Evolutionary conservation across 1,140 invertebrate species (phyloP).

Genomic region (Xylocopa sonorina): DNA sequence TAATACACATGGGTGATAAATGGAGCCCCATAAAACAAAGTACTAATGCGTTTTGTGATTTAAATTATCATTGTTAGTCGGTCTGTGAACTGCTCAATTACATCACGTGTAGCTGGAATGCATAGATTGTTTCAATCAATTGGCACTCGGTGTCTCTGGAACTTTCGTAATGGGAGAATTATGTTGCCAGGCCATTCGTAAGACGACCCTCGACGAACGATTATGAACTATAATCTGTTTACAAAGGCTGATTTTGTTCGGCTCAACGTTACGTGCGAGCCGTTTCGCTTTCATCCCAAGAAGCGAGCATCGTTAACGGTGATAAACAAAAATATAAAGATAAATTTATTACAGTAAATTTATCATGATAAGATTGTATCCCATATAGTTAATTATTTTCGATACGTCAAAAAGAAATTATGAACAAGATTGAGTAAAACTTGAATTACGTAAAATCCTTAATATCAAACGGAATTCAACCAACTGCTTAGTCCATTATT

Average conservation of each 20-base stretch:
- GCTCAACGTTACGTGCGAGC: conserved; percentile 19
- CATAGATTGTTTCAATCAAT: conserved; percentile 64
- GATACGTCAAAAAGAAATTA: too few relatives aligned
- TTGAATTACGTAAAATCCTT: conserved; percentile 1
- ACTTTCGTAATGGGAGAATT: conserved; percentile 58
- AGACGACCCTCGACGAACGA: conserved; percentile 36
- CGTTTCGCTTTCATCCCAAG: conserved; percentile 18
- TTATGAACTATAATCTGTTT: conserved; percentile 54
- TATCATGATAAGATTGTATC: too few relatives aligned
- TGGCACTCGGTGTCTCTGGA: conserved; percentile 56
- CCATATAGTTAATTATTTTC: too few relatives aligned
- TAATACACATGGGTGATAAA: background rate
- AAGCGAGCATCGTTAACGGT: conserved; percentile 13
- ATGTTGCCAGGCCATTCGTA: conserved; percentile 44
- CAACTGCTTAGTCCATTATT: conserved; percentile 4
- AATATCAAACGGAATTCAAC: conserved; percentile 20
- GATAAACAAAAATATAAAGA: background rate
- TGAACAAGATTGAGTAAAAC: too few relatives aligned
- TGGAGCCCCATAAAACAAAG: background rate
- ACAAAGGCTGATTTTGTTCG: conserved; percentile 52
- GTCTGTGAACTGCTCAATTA: conserved; percentile 53
- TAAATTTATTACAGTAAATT: too few relatives aligned
- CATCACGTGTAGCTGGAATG: conserved; percentile 50
- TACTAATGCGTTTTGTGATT: conserved; percentile 19
- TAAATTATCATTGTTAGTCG: conserved; percentile 30